Percentiles rank a stretch among this genome's conserved stretches.
Conservation (phyloP, 1,140 invertebrate species). For the Drosophila yakuba region DNA sequence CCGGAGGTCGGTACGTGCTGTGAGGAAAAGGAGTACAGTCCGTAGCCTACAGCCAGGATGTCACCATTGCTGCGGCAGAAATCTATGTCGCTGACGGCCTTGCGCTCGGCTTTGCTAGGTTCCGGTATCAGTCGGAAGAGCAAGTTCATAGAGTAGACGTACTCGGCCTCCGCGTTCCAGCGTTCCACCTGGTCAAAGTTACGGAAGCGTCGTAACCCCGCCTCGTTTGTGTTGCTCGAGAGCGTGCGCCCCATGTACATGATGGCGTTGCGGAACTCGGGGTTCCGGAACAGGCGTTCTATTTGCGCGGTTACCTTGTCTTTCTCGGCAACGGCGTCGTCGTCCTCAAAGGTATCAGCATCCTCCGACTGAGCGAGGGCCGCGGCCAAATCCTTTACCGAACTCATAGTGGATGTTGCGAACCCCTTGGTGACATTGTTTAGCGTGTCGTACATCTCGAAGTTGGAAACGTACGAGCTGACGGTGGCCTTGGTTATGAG, state of each 20-base stretch:
- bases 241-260: constrained; percentile 57
- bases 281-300: constrained; percentile 16
- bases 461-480: constrained; percentile 88
- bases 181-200: constrained; percentile 85
- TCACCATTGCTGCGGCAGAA: constrained; percentile 88
- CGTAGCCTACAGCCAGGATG: constrained; percentile 89
- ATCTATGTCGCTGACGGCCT: constrained; percentile 86
- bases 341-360: constrained; percentile 16
- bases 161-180: constrained; percentile 86
- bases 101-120: constrained; percentile 52
- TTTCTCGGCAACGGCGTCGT: constrained; percentile 11
- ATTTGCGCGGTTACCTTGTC: background rate
- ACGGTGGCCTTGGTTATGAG: constrained; percentile 86
- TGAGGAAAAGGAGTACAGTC: constrained; percentile 85
- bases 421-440: constrained; percentile 14
- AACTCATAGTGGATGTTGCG: background rate
- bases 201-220: constrained; percentile 63
- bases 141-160: constrained; percentile 87
- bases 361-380: constrained; percentile 12
- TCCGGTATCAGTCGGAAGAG: constrained; percentile 87
- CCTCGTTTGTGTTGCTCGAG: constrained; percentile 54
- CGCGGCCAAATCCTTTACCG: background rate
- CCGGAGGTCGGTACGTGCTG: constrained; percentile 61
- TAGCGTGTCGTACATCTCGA: constrained; percentile 89
- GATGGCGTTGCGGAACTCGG: constrained; percentile 47